Conservation (phyloP, 2,113 vertebrate genomes). For the Hydrochoerus hydrochaeris region DNA sequence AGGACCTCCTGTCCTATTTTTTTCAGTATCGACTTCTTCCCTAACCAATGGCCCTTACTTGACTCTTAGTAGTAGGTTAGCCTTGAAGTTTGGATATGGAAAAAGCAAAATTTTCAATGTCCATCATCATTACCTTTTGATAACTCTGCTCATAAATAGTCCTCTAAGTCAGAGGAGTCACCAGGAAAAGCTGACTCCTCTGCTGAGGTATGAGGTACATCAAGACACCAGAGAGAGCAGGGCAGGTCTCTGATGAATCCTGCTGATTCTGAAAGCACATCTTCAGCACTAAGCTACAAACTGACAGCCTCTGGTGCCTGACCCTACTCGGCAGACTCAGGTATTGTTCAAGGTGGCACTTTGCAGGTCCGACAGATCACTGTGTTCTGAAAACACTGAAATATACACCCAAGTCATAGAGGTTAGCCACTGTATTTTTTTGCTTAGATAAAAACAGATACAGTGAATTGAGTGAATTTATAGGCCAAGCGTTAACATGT, state of each 20-base stretch:
- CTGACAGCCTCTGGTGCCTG: neutral
- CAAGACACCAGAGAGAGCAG: neutral
- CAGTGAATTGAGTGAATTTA: conserved; percentile 25
- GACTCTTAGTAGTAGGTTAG: neutral
- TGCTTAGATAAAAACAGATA: conserved; percentile 30
- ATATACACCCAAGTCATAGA: neutral
- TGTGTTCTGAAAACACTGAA: conserved; percentile 29
- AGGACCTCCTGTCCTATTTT: neutral
- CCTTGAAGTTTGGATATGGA: neutral
- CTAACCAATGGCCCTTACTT: neutral
- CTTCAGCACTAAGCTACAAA: neutral
- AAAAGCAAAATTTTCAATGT: neutral
- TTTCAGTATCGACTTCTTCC: neutral
- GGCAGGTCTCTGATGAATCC: neutral
- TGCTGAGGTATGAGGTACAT: neutral
- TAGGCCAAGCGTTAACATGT: neutral
- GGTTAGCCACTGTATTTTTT: neutral
- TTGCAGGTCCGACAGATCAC: conserved; percentile 18
- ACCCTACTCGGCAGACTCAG: neutral
- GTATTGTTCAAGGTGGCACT: conserved; percentile 22
- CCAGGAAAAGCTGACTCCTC: neutral
- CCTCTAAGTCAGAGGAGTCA: neutral
- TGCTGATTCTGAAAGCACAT: neutral
- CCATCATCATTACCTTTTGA: neutral
- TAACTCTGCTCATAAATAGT: neutral